phyloP scores from a whole-genome alignment of 2,888 invertebrate genomes.

The Notocelia uddmanniana region DNA sequence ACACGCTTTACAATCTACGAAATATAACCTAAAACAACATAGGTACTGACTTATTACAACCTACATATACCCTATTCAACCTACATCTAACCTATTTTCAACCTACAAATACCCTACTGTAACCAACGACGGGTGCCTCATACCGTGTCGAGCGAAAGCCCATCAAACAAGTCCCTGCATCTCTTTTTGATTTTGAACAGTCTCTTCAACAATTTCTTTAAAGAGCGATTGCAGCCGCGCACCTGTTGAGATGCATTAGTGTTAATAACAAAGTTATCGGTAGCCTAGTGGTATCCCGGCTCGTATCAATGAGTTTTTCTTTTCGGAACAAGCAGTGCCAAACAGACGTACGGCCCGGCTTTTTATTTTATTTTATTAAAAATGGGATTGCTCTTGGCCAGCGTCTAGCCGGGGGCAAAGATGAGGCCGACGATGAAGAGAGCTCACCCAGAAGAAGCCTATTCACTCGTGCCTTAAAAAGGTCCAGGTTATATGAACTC shows the following conservation, averaged over 20 bases:
- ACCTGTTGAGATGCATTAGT: conserved; percentile 67
- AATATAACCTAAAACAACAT: not conserved
- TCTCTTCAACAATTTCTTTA: conserved; percentile 69
- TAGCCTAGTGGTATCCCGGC: too few species aligned
- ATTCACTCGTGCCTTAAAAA: too few species aligned
- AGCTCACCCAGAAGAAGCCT: too few species aligned
- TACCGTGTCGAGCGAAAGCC: conserved; percentile 78
- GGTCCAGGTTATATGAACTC: too few species aligned
- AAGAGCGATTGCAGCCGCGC: conserved; percentile 60
- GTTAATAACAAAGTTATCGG: conserved; percentile 46
- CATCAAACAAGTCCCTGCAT: conserved; percentile 67
- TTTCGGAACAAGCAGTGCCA: too few species aligned
- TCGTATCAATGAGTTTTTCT: too few species aligned
- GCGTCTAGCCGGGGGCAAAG: too few species aligned
- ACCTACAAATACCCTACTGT: not conserved
- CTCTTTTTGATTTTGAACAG: conserved; percentile 71
- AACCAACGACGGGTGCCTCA: conserved; percentile 47
- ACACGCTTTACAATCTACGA: not conserved
- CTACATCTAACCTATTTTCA: not conserved
- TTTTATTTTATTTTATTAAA: too few species aligned
- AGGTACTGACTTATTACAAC: too few species aligned
- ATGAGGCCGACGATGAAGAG: too few species aligned
- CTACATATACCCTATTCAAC: not conserved
- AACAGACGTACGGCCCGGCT: too few species aligned
- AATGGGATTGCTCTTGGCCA: too few species aligned